Conservation (phyloP, 2,797 vertebrate species). For the Mormyrus proboscirostris region DNA sequence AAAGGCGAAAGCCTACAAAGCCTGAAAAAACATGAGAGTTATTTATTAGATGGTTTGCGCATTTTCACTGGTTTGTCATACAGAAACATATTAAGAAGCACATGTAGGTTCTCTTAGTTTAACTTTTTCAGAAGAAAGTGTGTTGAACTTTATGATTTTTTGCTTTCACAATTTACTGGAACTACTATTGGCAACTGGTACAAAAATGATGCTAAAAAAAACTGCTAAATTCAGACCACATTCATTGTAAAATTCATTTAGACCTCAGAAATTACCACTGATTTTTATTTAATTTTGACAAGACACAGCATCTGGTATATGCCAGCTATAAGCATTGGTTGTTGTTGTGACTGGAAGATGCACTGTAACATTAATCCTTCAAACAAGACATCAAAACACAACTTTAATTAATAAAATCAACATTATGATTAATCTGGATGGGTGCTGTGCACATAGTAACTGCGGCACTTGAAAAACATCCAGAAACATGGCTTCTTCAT, state of each 20-base stretch:
- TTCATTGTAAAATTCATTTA: background rate
- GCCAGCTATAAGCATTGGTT: background rate
- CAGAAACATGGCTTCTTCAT: background rate
- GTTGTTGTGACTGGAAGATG: background rate
- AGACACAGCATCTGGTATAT: background rate
- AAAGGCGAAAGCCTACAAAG: background rate
- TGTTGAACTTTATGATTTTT: background rate
- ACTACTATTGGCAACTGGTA: background rate
- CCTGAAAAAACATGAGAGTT: background rate
- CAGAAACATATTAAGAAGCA: background rate
- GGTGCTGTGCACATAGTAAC: background rate
- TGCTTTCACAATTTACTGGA: slow-evolving; percentile 11
- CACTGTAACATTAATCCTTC: background rate
- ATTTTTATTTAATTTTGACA: background rate
- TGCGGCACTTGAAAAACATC: background rate
- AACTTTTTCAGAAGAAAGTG: no score
- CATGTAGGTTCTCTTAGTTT: background rate
- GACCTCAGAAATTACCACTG: background rate
- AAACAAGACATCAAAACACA: background rate
- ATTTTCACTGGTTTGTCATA: background rate
- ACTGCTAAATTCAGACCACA: background rate
- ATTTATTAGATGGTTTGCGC: background rate
- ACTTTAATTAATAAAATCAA: background rate
- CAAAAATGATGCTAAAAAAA: background rate
- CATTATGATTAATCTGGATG: background rate